A percentile compares a stretch with the other conserved stretches of the same genome.
Evolutionary conservation across 1,140 invertebrate genomes (phyloP).

Genomic region (Megalopta genalis): DNA sequence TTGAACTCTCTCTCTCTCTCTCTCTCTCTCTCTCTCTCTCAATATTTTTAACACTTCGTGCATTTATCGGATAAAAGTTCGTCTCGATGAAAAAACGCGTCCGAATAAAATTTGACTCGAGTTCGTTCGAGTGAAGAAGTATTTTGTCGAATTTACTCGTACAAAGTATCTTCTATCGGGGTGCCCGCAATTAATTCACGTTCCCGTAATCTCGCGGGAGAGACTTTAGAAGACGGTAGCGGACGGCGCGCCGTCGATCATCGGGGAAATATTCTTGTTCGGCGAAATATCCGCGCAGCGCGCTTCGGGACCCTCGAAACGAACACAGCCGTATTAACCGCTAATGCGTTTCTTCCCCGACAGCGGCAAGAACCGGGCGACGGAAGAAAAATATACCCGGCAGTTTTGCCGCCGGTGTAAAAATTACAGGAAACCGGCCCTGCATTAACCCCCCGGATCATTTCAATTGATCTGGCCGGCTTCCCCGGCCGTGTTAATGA

Average conservation of each 20-base stretch:
- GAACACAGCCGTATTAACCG: slow-evolving; percentile 41
- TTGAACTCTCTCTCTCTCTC: too few species aligned
- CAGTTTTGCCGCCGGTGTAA: background rate
- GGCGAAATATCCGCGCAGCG: too few species aligned
- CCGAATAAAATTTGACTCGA: too few species aligned
- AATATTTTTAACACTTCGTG: too few species aligned
- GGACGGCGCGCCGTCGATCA: background rate
- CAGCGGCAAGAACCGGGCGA: too few species aligned
- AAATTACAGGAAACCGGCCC: background rate
- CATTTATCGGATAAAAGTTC: too few species aligned
- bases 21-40: too few species aligned
- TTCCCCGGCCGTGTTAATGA: background rate
- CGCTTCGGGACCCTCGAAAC: background rate
- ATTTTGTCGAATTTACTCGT: too few species aligned
- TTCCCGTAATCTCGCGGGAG: background rate
- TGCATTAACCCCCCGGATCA: too few species aligned
- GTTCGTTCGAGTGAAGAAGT: too few species aligned
- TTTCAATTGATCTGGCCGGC: background rate
- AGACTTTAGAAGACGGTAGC: background rate
- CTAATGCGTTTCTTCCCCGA: slow-evolving; percentile 27
- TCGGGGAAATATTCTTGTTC: slow-evolving; percentile 6
- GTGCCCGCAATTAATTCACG: background rate
- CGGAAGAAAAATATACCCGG: background rate
- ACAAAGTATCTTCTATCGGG: too few species aligned
- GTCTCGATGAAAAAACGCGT: too few species aligned